Conservation (phyloP, 2,797 vertebrate genomes). For the Cyprinodon diabolis region DNA sequence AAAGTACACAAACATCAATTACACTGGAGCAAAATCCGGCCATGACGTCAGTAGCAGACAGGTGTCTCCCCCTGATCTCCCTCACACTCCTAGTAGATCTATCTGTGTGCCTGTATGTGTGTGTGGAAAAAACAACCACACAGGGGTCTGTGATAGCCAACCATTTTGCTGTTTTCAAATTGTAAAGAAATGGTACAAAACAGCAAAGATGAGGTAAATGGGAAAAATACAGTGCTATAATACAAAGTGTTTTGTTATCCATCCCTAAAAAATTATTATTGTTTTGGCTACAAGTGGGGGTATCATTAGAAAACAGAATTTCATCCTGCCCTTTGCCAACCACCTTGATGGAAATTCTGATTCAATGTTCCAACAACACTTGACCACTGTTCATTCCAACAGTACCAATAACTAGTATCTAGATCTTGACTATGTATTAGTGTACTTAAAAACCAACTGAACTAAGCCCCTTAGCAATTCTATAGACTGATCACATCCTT, state of each 20-base stretch:
- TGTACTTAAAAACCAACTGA: not conserved
- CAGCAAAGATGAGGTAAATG: conserved; percentile 40
- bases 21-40: conserved; percentile 31
- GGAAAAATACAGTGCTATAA: conserved; percentile 1
- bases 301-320: too few relatives aligned
- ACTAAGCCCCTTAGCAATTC: not conserved
- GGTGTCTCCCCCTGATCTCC: conserved; percentile 10
- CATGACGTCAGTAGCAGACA: conserved; percentile 47
- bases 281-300: too few relatives aligned
- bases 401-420: not conserved
- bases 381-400: not conserved
- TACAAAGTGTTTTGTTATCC: not conserved
- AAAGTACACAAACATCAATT: conserved; percentile 16
- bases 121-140: conserved; percentile 20
- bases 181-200: conserved; percentile 54
- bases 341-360: not conserved
- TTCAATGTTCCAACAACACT: not conserved
- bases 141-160: conserved; percentile 29
- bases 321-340: not conserved
- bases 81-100: not conserved
- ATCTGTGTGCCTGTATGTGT: not conserved
- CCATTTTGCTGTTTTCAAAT: conserved; percentile 59
- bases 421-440: not conserved
- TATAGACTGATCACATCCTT: too few relatives aligned
- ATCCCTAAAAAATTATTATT: not conserved